Base-by-base conservation (phyloP, 2,797 vertebrate genomes). In the Aphelocoma californica region DNA sequence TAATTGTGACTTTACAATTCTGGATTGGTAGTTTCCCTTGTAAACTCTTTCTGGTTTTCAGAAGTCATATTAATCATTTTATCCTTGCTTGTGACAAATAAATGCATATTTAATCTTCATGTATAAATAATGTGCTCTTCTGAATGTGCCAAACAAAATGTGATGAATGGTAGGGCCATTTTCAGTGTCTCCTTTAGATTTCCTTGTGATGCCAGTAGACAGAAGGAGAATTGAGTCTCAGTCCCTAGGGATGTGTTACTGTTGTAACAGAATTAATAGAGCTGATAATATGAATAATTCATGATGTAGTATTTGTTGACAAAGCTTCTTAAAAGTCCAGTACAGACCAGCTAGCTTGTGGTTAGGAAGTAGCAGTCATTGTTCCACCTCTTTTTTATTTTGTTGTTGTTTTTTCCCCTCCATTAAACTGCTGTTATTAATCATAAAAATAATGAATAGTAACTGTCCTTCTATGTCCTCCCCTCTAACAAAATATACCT, bases 51-150 rank as follows among this genome's bases (percentile, higher is more conserved):
- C 85, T 87, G 25, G 17, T 85, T 96, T 94, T 91, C 82, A 67
- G 64, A 86, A 91, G n/a, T 61, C 34, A 25, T 89, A 60, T 89
- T 89, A 97, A 90, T 90, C 3, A 94, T 89, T 91, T 86, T 81
- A 77, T 89, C 47, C 77, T 83, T 82, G 56, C 21, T 44, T 60
- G 36, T 90, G 85, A 91, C 69, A 93, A 95, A 97, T 84, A 92
- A 86, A 95, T 90, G 36, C 50, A 83, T 96, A 86, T 96, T 96
- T 95, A 81, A 86, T 92, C 42, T 93, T 96, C 48, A 71, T 86
- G 36, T 80, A 79, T 84, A 96, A 93, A 51, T 90, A 94, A 95
- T 86, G 17, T 78, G 32, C 45, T 94, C 18, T 90, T 92, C 61
- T 95, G 67, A 96, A 95, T 17, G 34, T 87, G 62, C 45, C 77